Base-by-base conservation (phyloP, 1,140 invertebrate species). In the Sycobia sp. region DNA sequence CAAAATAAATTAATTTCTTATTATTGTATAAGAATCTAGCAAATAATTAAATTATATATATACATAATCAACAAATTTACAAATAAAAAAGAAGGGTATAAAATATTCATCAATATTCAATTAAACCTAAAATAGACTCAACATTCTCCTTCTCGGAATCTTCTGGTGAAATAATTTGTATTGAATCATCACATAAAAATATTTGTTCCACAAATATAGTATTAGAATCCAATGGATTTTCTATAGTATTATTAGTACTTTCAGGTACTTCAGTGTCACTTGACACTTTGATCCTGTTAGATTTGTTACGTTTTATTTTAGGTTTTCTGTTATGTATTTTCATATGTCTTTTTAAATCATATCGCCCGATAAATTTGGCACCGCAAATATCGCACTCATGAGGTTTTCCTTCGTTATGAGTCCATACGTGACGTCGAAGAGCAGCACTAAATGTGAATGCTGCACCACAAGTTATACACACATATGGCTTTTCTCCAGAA, bases 401-500 rank as follows among this genome's bases (percentile, higher is more conserved):
- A 0, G 83, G 84, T 56, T 83, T 83, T n/a, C 77, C 76, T 0
- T 74, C 79, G 5, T 73, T 73, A 27, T 85, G 84, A 8, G 71
- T 74, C 71, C 78, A 81, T 68, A 81, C 67, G 39, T 82, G 80
- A 16, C 80, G 67, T 27, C 80, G 69, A 10, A 82, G 63, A 0
- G 80, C 76, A 0, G 79, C 77, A 5, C 73, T 78, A 22, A 82
- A 80, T 0, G 80, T 81, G 57, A 81, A 82, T 0, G 78, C 74
- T 14, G 74, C 60, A 10, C 83, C 82, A 60, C 83, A 85, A 13
- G 79, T 72, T 23, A 71, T 78, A 62, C 84, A 86, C 18, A 81
- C 72, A 23, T 83, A 81, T 0, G 84, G 82, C 36, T 84, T 84
- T 47, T 85, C 83, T 0, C 83, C 83, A 0, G 82, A 84, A 29